These are phyloP conservation scores for Enteromius treurensis DNA, from an alignment of 2,797 vertebrate genomes.

Conservation along the genomic window DNA sequence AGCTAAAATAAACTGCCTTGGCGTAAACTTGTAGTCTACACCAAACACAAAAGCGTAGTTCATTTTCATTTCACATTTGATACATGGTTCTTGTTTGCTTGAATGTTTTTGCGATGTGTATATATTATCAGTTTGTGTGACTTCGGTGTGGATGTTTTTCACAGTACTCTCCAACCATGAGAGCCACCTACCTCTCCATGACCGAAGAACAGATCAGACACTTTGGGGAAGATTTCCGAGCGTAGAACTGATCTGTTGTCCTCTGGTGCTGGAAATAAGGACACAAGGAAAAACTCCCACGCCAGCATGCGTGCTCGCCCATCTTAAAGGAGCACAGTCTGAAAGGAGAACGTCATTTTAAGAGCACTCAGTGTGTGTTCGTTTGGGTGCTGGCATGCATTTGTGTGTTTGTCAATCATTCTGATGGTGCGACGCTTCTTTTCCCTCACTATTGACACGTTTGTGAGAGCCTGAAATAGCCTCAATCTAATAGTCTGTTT, in stretches of 20 bases:
- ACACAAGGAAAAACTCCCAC: not conserved
- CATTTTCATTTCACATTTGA: constrained; percentile 20
- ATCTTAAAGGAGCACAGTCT: not conserved
- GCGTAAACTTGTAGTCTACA: not conserved
- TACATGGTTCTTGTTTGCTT: not conserved
- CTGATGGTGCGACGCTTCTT: constrained; percentile 26
- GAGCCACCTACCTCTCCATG: constrained; percentile 93
- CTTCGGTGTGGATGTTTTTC: constrained; percentile 58
- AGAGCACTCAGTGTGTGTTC: constrained; percentile 25
- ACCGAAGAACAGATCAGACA: constrained; percentile 86
- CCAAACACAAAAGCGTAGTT: not conserved
- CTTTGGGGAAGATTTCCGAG: constrained; percentile 84
- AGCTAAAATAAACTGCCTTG: not conserved
- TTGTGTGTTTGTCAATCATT: constrained; percentile 21
- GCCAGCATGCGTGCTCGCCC: not conserved
- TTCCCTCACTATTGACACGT: constrained; percentile 29
- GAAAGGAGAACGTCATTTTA: not conserved
- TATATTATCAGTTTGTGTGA: constrained; percentile 12
- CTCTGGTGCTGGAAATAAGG: not conserved
- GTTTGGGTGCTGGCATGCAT: constrained; percentile 29
- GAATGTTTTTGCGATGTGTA: not conserved
- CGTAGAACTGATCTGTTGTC: constrained; percentile 67
- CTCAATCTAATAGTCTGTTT: not conserved
- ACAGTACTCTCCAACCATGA: constrained; percentile 97
- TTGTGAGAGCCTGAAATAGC: constrained; percentile 29